phyloP scores from a whole-genome alignment of 2,797 vertebrate genomes.

The Tachyglossus aculeatus region DNA sequence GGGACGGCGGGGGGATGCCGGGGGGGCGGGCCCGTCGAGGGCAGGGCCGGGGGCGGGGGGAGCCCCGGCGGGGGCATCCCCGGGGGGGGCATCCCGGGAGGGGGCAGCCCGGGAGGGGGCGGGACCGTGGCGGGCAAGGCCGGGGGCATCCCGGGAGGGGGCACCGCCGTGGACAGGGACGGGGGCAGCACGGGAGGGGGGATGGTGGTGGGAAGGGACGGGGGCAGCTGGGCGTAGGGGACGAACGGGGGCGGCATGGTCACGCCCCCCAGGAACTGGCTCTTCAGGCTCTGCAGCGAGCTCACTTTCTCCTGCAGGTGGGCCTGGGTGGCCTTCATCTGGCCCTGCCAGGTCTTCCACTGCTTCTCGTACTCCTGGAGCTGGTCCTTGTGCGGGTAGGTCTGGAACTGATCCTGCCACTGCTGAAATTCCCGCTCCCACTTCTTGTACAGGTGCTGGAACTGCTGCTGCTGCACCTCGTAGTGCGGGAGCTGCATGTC shows the following conservation, averaged over 20 bases:
- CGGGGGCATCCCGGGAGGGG: conserved; percentile 47
- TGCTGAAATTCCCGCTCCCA: conserved; percentile 90
- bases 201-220: conserved; percentile 68
- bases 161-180: conserved; percentile 55
- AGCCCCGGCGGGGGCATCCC: conserved; percentile 59
- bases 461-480: conserved; percentile 91
- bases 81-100: conserved; percentile 62
- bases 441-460: conserved; percentile 88
- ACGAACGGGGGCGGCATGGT: conserved; percentile 81
- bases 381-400: conserved; percentile 96
- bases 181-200: conserved; percentile 64
- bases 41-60: conserved; percentile 41
- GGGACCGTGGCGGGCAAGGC: conserved; percentile 54
- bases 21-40: conserved; percentile 46
- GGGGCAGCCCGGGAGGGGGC: conserved; percentile 21
- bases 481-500: conserved; percentile 92
- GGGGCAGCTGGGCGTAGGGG: conserved; percentile 78
- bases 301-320: conserved; percentile 90
- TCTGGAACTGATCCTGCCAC: conserved; percentile 93
- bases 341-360: conserved; percentile 97
- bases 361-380: conserved; percentile 93
- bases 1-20: conserved; percentile 57
- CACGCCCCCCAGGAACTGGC: conserved; percentile 79
- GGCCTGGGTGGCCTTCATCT: conserved; percentile 91
- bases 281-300: conserved; percentile 85